Evolutionary conservation across 1,140 invertebrate species (phyloP).

Genomic region (Trialeurodes vaporariorum): DNA sequence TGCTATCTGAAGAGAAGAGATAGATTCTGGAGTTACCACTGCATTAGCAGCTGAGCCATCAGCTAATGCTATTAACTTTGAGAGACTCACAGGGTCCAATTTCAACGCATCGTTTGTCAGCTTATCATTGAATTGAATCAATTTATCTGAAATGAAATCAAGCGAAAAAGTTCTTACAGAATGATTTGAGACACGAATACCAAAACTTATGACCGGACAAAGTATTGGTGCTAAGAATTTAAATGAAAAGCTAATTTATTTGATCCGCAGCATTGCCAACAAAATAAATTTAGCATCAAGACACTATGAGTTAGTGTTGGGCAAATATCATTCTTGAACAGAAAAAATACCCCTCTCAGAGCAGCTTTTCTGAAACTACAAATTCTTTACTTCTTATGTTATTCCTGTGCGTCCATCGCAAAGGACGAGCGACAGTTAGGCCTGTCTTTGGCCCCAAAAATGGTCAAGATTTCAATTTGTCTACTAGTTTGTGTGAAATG

Average conservation of each 20-base stretch:
- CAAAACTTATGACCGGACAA: neutral
- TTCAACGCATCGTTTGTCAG: constrained; percentile 31
- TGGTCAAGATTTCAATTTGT: too few relatives aligned
- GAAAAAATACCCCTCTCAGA: too few relatives aligned
- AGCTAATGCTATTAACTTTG: constrained; percentile 47
- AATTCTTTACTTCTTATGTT: too few relatives aligned
- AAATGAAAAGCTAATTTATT: constrained; percentile 20
- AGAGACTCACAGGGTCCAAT: constrained; percentile 38
- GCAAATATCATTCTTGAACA: constrained; percentile 17
- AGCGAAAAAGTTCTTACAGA: neutral
- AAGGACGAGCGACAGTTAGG: too few relatives aligned
- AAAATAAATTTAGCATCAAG: constrained; percentile 38
- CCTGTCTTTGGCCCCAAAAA: too few relatives aligned
- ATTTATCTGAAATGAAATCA: constrained; percentile 39
- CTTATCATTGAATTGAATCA: constrained; percentile 60
- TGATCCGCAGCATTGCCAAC: constrained; percentile 2
- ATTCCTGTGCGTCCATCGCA: too few relatives aligned
- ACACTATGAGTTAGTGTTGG: constrained; percentile 25
- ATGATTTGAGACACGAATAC: neutral
- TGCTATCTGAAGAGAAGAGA: neutral
- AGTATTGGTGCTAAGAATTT: constrained; percentile 8
- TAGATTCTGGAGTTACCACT: constrained; percentile 1
- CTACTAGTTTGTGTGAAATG: too few relatives aligned
- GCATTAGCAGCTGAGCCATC: constrained; percentile 24
- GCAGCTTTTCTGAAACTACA: too few relatives aligned